Percentiles rank a stretch among this genome's conserved stretches.
Evolutionary conservation across 2,113 vertebrate genomes (phyloP).

Genomic region (Neolamprologus longior): DNA sequence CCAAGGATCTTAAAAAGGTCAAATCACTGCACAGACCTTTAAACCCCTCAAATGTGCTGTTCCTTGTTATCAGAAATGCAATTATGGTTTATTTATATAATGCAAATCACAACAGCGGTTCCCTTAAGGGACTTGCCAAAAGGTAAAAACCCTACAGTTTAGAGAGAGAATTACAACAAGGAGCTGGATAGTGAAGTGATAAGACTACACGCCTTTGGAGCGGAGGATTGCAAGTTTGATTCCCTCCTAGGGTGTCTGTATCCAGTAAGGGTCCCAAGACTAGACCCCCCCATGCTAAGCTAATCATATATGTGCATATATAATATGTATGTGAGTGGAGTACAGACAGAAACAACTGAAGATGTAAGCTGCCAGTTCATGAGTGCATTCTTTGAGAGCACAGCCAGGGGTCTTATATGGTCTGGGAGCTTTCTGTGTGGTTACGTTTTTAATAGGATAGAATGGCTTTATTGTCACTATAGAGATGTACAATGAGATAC

Average conservation of each 20-base stretch:
- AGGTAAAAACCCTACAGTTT: background rate
- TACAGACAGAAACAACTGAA: background rate
- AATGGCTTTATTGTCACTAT: background rate
- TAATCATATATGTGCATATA: background rate
- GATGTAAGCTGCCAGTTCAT: background rate
- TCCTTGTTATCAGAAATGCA: background rate
- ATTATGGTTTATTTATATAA: background rate
- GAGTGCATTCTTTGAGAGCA: background rate
- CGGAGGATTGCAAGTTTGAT: background rate
- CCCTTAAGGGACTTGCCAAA: background rate
- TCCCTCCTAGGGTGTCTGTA: background rate
- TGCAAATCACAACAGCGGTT: background rate
- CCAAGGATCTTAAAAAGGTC: background rate
- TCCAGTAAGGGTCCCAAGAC: background rate
- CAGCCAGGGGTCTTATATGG: background rate
- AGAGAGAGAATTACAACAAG: background rate
- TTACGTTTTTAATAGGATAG: background rate
- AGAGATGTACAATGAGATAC: background rate
- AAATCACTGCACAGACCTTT: background rate
- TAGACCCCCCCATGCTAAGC: background rate
- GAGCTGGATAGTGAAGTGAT: background rate
- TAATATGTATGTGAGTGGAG: background rate
- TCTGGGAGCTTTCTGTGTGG: background rate
- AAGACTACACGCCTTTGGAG: fast-evolving
- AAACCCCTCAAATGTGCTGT: background rate